Evolutionary conservation across 2,888 invertebrate species (phyloP), one percentile per base, ranked within the genome.

Genomic region (Petrolisthes manimaculis): DNA sequence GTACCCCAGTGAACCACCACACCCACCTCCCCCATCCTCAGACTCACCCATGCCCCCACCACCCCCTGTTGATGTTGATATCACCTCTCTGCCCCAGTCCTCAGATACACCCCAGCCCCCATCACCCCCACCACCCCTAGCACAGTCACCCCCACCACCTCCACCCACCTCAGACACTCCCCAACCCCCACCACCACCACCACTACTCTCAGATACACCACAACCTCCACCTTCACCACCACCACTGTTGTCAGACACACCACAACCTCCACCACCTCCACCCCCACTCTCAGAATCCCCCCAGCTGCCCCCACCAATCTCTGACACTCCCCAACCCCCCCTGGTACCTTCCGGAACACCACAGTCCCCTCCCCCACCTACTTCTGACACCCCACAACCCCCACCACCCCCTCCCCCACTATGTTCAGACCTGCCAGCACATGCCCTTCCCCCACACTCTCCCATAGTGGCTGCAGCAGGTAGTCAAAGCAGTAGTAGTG

Each of bases 401-500:
- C 51, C 51, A 51, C 67, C 81, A 67, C 67, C 37, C 24, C 67
- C 83, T 21, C 79, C 79, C 4, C 54, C 69, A 9, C 69, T 51
- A 37, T 6, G 51, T 18, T 21, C 37, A 75, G 55, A 61, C 54
- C 9, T 69, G 3, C n/a, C 71, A 24, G 12, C 71, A 24, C 69
- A 51, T 3, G 67, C 69, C 12, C 81, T 61, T 54, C 55, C 75
- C 21, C 84, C 88, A 37, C 81, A 84, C 53, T 81, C 88, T 61
- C 84, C 88, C 4, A 61, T 84, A 24, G 84, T 83, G 55, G 83
- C 71, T 79, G 71, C 74, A 74, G 88, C 83, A 9, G 86, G 86
- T 21, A 89, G 86, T 67, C 85, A 89, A 78, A 89, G 89, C 71
- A 89, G 89, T 71, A 89, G 89, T 67, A 89, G 83, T 86, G 89